Base-by-base conservation (phyloP, 2,797 vertebrate genomes). In the Neosilurus hyrtlii region DNA sequence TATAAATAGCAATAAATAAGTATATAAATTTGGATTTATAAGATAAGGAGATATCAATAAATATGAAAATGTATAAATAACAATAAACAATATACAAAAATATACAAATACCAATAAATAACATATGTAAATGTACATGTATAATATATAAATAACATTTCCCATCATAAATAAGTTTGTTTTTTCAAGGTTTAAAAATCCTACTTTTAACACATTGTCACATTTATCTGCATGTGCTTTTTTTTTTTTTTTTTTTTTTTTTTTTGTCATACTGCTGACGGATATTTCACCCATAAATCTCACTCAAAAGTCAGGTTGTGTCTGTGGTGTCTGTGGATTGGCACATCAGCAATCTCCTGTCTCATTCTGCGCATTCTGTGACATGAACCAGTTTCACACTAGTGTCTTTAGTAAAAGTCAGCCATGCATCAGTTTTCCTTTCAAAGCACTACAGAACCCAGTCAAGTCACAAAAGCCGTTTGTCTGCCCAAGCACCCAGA, bases 401-500 rank as follows among this genome's bases (percentile, higher is more conserved):
- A 10, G 49, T 12, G 51, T 54, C n/a, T 72, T 15, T 52, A 71
- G 71, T 66, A 37, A 59, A n/a, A 22, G 20, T 59, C 30, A 26
- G 37, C 18, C 37, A 51, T 16, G 37, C 8, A 10, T 49, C n/a
- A 43, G 59, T 24, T 62, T 63, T 77, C 56, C 7, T 59, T 75
- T 75, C 30, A 59, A 37, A 75, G 30, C 11, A 0, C 54, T 57
- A 26, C 9, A 22, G 16, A 35, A 35, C n/a, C n/a, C 65, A 52
- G 35, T 10, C 51, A 43, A 49, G 12, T 30, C 70, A 81, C 63
- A 62, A 76, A 76, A 15, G 72, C 56, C 37, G 51, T 77, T 63
- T 84, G 83, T 81, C 78, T 79, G 49, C 71, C 15, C 35, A 26
- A 80, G 61, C 24, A n/a, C 61, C 30, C 59, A 24, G 24, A 26